These are phyloP conservation scores for Suricata suricatta DNA, from an alignment of 2,113 vertebrate genomes.

Conservation along the genomic window DNA sequence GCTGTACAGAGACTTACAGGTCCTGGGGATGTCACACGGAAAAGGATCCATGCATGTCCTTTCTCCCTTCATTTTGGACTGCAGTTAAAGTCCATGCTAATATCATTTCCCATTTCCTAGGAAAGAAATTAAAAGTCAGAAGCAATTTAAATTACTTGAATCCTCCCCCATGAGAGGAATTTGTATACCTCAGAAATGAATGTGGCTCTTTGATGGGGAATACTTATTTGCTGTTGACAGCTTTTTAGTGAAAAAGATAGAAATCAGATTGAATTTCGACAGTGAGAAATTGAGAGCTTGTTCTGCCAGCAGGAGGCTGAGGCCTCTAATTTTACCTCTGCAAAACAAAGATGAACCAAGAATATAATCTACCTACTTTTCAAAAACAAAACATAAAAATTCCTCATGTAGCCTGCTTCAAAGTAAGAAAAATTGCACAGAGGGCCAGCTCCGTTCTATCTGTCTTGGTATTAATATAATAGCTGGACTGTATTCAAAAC, in stretches of 20 bases:
- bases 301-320: conserved; percentile 87
- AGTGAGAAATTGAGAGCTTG: conserved; percentile 88
- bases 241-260: conserved; percentile 90
- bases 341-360: conserved; percentile 84
- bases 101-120: conserved; percentile 77
- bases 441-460: conserved; percentile 46
- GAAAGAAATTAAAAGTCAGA: conserved; percentile 82
- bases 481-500: conserved; percentile 76
- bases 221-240: conserved; percentile 90
- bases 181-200: conserved; percentile 82
- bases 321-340: conserved; percentile 87
- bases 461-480: conserved; percentile 71
- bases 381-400: conserved; percentile 78
- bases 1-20: neutral
- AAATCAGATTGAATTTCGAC: conserved; percentile 90
- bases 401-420: conserved; percentile 61
- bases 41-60: neutral
- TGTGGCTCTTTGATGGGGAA: conserved; percentile 82
- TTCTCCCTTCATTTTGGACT: conserved; percentile 62
- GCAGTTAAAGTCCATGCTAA: conserved; percentile 61
- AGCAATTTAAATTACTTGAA: conserved; percentile 80
- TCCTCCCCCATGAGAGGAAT: conserved; percentile 73
- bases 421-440: conserved; percentile 78
- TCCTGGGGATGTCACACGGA: neutral
- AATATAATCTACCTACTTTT: conserved; percentile 84